These are phyloP conservation scores for Listronotus bonariensis DNA, from an alignment of 1,140 invertebrate species.

Conservation along the genomic window DNA sequence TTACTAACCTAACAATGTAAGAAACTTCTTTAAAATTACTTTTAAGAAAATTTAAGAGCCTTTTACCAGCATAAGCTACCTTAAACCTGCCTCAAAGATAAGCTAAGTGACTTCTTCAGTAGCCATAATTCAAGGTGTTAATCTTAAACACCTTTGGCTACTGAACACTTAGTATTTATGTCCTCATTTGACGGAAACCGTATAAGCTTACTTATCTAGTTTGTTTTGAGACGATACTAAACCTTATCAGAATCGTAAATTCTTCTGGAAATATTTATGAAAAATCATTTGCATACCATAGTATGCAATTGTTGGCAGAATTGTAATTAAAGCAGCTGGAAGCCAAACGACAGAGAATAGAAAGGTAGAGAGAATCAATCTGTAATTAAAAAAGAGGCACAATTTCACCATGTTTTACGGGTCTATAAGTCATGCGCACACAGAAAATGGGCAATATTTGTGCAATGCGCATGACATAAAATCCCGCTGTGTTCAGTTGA, in stretches of 20 bases:
- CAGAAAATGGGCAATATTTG: too few relatives aligned
- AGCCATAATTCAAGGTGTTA: conserved; percentile 37
- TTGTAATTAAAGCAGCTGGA: too few relatives aligned
- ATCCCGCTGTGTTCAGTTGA: too few relatives aligned
- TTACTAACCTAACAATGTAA: too few relatives aligned
- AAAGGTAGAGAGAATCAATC: too few relatives aligned
- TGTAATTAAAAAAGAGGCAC: too few relatives aligned
- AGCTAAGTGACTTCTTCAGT: conserved; percentile 34
- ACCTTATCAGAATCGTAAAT: conserved; percentile 27
- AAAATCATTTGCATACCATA: conserved; percentile 33
- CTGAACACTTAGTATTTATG: conserved; percentile 33
- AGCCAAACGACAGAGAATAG: too few relatives aligned
- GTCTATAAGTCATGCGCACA: too few relatives aligned
- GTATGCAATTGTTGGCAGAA: conserved; percentile 20
- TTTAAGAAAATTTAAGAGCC: conserved; percentile 37
- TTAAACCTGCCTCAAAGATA: conserved; percentile 28
- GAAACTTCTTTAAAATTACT: too few relatives aligned
- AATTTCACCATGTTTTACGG: too few relatives aligned
- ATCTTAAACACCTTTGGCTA: conserved; percentile 37
- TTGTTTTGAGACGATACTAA: conserved; percentile 19
- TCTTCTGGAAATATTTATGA: conserved; percentile 30
- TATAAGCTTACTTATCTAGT: conserved; percentile 23
- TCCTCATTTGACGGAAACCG: conserved; percentile 26
- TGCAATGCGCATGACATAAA: too few relatives aligned
- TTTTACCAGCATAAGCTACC: conserved; percentile 25